Conservation (phyloP, 2,797 vertebrate species). For the Urophycis tenuis region DNA sequence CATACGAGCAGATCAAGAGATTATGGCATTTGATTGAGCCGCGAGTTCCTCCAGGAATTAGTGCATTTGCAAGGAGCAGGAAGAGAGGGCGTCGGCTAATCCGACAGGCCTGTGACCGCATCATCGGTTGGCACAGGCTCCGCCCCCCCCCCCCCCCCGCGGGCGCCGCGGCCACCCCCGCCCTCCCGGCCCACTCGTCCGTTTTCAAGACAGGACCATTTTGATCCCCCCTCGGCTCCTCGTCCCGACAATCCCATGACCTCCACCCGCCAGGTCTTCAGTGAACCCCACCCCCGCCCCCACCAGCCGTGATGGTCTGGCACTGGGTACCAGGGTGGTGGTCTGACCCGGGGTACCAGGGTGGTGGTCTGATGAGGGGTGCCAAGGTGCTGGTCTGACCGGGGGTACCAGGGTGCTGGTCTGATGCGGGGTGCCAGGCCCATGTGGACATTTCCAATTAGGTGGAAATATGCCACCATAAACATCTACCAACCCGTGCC, state of each 20-base stretch:
- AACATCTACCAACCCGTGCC: not conserved
- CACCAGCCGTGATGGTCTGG: too few species aligned
- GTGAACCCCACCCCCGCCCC: not conserved
- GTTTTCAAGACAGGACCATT: constrained; percentile 46
- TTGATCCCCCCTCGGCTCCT: constrained; percentile 43
- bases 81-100: constrained; percentile 46
- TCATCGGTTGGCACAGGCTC: constrained; percentile 1
- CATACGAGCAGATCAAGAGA: constrained; percentile 64
- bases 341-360: too few species aligned
- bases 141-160: not conserved
- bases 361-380: too few species aligned
- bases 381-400: too few species aligned
- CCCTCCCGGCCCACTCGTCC: constrained; percentile 15
- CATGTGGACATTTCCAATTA: not conserved
- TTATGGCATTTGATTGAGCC: constrained; percentile 58
- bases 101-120: constrained; percentile 47
- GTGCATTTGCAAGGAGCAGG: constrained; percentile 25
- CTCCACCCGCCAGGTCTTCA: constrained; percentile 27
- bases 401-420: too few species aligned
- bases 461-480: not conserved
- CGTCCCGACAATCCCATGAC: constrained; percentile 25
- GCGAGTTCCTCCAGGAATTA: constrained; percentile 40
- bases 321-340: too few species aligned
- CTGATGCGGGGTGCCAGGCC: too few species aligned
- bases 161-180: constrained; percentile 27